These are phyloP conservation scores for Thaumetopoea pityocampa DNA, from an alignment of 1,140 invertebrate species.

Conservation along the genomic window DNA sequence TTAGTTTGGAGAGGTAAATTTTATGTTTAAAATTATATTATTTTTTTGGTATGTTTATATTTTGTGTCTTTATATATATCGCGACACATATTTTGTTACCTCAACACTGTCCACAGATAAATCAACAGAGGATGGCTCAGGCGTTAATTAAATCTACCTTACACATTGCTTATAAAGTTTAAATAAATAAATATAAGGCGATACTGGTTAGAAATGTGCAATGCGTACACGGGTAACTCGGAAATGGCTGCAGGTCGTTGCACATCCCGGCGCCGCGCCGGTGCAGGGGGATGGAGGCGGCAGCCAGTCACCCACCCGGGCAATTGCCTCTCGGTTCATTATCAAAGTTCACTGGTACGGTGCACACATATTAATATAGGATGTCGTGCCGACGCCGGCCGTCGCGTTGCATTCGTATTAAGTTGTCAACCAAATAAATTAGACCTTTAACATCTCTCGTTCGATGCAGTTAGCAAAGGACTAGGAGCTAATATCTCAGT, in stretches of 20 bases:
- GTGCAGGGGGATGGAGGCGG: conserved; percentile 28
- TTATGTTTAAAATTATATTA: too few relatives aligned
- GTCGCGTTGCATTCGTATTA: conserved; percentile 18
- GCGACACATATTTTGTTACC: too few relatives aligned
- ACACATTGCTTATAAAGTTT: not conserved
- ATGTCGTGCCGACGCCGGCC: conserved; percentile 14
- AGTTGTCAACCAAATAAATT: conserved; percentile 13
- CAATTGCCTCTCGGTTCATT: conserved; percentile 66
- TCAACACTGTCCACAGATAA: too few relatives aligned
- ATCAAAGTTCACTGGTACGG: conserved; percentile 70
- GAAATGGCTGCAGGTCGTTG: conserved; percentile 50
- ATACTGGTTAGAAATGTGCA: conserved; percentile 1
- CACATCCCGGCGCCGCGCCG: conserved; percentile 32
- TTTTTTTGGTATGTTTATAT: too few relatives aligned
- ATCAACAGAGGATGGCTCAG: too few relatives aligned
- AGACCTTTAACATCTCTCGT: conserved; percentile 26
- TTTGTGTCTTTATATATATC: too few relatives aligned
- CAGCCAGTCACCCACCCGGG: conserved; percentile 37
- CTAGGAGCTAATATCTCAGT: conserved; percentile 23
- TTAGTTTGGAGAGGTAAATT: too few relatives aligned
- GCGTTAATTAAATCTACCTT: not conserved
- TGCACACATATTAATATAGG: conserved; percentile 42
- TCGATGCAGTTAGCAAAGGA: conserved; percentile 6
- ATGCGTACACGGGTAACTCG: conserved; percentile 18
- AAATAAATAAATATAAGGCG: conserved; percentile 2